Evolutionary conservation across 2,113 vertebrate species (phyloP), one percentile per base, ranked within the genome.

Genomic region (Pontoporia blainvillei): DNA sequence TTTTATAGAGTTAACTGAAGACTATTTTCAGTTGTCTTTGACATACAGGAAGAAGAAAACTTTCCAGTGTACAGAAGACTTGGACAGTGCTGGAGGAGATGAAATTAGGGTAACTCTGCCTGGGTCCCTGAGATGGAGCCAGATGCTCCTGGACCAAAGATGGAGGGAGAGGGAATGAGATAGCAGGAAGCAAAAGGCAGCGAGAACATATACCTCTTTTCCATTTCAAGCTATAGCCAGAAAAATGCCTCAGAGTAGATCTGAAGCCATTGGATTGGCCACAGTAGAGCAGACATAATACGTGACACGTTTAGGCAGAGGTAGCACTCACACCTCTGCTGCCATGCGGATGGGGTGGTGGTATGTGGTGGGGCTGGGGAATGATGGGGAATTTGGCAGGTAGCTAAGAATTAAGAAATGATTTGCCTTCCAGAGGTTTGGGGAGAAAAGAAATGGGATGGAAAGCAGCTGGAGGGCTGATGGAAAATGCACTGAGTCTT

Each of bases 341-440:
- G 75, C 39, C 7, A 41, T 41, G 6, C 13, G 46, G 46, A 67
- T n/a, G 54, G 59, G 29, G 14, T 2, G 2, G 23, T 39, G 25
- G 21, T 9, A 5, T 39, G 27, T 21, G 36, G 69, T 36, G 9
- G 1, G 6, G 2, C 12, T 34, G 20, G 0, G 11, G 34, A 12
- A 78, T 17, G 6, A 44, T 27, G 10, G 31, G 8, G 3, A 9
- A 15, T 34, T 76, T 66, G 54, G 20, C 72, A 96, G 11, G 31
- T 14, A 66, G 54, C 62, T 89, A 41, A 95, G 62, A 94, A 57
- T 61, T 71, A 83, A 90, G 36, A 82, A 95, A 44, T 0, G 89
- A 8, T 49, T 85, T 91, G 39, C n/a, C 73, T 94, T 92, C 8
- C n/a, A 90, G 25, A 79, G n/a, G 5, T 20, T 49, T 39, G 23